Conservation (phyloP, 2,113 vertebrate species). For the Microcebus murinus region DNA sequence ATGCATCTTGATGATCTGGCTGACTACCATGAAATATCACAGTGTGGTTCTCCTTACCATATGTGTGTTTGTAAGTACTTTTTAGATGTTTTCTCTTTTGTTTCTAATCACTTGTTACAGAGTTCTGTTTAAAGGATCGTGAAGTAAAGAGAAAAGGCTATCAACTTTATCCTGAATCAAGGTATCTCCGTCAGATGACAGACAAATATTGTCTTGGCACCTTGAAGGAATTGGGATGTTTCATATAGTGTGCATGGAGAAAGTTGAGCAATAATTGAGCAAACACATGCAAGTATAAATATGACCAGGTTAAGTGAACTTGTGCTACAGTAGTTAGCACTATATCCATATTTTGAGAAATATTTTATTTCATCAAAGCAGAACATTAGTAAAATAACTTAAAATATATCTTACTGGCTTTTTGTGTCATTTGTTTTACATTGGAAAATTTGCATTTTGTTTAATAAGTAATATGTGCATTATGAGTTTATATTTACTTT, state of each 20-base stretch:
- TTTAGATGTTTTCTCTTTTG: neutral
- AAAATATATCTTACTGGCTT: neutral
- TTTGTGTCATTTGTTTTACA: neutral
- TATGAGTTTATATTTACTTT: neutral
- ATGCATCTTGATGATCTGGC: neutral
- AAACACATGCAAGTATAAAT: neutral
- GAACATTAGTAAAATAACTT: neutral
- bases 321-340: accelerated
- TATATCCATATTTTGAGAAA: neutral
- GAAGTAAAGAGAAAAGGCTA: neutral
- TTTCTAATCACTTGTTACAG: neutral
- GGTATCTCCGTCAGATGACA: neutral
- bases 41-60: neutral
- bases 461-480: neutral
- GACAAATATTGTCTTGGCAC: neutral
- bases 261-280: neutral
- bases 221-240: neutral
- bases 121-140: neutral
- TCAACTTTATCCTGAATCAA: neutral
- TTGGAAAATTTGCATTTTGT: neutral
- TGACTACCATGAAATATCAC: neutral
- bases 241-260: neutral
- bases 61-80: neutral
- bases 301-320: neutral
- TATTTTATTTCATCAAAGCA: neutral